phyloP scores from a whole-genome alignment of 1,140 invertebrate species.

The Metopolophium dirhodum region DNA sequence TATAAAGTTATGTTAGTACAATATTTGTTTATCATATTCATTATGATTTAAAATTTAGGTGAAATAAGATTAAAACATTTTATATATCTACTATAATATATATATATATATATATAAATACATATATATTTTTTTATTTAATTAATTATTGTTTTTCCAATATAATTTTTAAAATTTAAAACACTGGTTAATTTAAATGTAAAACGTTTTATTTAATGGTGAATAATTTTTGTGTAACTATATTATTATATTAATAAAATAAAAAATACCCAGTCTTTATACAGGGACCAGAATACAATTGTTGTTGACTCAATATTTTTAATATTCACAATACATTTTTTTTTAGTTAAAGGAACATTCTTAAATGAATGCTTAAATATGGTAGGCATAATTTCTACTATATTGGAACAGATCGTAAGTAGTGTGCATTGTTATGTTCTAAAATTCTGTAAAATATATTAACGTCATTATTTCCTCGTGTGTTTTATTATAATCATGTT shows the following conservation, averaged over 20 bases:
- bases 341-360: slow-evolving; percentile 16
- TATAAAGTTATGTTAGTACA: slow-evolving; percentile 38
- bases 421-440: slow-evolving; percentile 38
- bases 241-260: slow-evolving; percentile 49
- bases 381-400: slow-evolving; percentile 41
- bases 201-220: slow-evolving; percentile 36
- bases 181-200: slow-evolving; percentile 30
- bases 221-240: slow-evolving; percentile 47
- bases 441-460: slow-evolving; percentile 44
- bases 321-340: not conserved
- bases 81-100: slow-evolving; percentile 9
- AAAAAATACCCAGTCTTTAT: slow-evolving; percentile 32
- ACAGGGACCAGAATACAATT: slow-evolving; percentile 22
- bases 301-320: slow-evolving; percentile 49
- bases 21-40: slow-evolving; percentile 46
- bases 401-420: slow-evolving; percentile 50
- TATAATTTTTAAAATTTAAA: slow-evolving; percentile 23
- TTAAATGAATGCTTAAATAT: not conserved
- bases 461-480: not conserved
- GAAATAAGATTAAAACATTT: slow-evolving; percentile 40
- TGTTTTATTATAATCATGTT: slow-evolving; percentile 18
- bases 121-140: slow-evolving; percentile 45
- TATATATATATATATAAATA: slow-evolving; percentile 30
- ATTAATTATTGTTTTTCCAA: slow-evolving; percentile 55
- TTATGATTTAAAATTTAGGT: slow-evolving; percentile 47